Percentiles rank a stretch among this genome's conserved stretches.
Evolutionary conservation across 1,140 invertebrate species (phyloP).

Genomic region (Brachionus angularis): DNA sequence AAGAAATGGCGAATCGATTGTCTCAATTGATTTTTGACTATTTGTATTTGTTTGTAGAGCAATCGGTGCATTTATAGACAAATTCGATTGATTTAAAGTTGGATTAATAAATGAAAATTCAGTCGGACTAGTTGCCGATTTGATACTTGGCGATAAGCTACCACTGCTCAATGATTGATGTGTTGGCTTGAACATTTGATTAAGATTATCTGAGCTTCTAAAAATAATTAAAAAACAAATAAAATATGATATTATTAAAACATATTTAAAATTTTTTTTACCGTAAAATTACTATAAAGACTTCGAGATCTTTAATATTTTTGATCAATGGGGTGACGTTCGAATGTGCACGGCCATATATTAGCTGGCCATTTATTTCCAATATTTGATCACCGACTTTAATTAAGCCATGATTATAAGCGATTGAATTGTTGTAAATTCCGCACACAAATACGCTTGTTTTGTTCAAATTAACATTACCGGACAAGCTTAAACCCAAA

Average conservation of each 20-base stretch:
- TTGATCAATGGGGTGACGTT: slow-evolving; percentile 94
- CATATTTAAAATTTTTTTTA: too few species aligned
- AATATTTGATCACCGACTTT: slow-evolving; percentile 89
- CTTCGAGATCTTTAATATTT: slow-evolving; percentile 70
- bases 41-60: background rate
- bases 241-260: too few species aligned
- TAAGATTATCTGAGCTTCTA: slow-evolving; percentile 2
- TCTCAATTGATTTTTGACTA: slow-evolving; percentile 1
- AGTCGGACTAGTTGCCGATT: background rate
- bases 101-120: background rate
- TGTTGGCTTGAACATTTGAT: slow-evolving; percentile 31
- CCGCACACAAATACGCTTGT: slow-evolving; percentile 96
- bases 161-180: background rate
- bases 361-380: slow-evolving; percentile 87
- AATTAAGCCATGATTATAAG: slow-evolving; percentile 70
- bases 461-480: slow-evolving; percentile 83
- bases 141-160: background rate
- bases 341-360: slow-evolving; percentile 88
- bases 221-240: too few species aligned
- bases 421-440: slow-evolving; percentile 78
- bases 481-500: slow-evolving; percentile 84
- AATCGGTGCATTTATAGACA: too few species aligned
- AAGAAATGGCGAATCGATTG: too few species aligned
- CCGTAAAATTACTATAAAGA: slow-evolving; percentile 82
- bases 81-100: too few species aligned